A percentile compares a stretch with the other conserved stretches of the same genome.
These are phyloP conservation scores for Craterocephalus amniculus DNA, from an alignment of 2,797 vertebrate genomes.

Conservation along the genomic window DNA sequence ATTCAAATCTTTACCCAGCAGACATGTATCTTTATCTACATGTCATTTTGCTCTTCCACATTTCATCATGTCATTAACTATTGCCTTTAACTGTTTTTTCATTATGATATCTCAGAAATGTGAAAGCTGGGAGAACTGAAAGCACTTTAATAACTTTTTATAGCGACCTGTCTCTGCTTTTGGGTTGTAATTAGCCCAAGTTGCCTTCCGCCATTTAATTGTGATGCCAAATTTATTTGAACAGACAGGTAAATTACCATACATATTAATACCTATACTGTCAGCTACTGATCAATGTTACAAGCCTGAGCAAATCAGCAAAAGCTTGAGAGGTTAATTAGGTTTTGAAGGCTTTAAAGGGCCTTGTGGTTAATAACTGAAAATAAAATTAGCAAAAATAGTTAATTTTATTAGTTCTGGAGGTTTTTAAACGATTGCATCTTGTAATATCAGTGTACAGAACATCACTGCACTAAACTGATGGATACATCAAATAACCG, in stretches of 20 bases:
- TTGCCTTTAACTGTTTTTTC: not conserved
- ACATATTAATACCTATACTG: not conserved
- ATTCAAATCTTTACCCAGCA: not conserved
- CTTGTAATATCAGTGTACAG: not conserved
- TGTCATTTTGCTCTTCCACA: not conserved
- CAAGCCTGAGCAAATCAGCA: not conserved
- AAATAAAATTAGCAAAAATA: not conserved
- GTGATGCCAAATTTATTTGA: not conserved
- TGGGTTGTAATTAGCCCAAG: not conserved
- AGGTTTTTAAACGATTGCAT: not conserved
- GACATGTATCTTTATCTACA: not conserved
- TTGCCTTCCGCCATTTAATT: not conserved
- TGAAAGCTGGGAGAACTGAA: not conserved
- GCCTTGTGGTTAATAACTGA: not conserved
- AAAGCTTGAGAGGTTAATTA: not conserved
- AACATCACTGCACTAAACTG: not conserved
- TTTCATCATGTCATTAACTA: not conserved
- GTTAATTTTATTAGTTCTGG: not conserved
- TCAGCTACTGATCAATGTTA: not conserved
- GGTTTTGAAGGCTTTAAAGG: not conserved
- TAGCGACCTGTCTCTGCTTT: not conserved
- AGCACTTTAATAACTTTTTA: not conserved
- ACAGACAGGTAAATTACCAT: not conserved
- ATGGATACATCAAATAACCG: slow-evolving; percentile 13
- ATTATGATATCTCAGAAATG: not conserved